Base-by-base conservation (phyloP, 2,888 invertebrate genomes). In the Nipponacmea schrenckii region DNA sequence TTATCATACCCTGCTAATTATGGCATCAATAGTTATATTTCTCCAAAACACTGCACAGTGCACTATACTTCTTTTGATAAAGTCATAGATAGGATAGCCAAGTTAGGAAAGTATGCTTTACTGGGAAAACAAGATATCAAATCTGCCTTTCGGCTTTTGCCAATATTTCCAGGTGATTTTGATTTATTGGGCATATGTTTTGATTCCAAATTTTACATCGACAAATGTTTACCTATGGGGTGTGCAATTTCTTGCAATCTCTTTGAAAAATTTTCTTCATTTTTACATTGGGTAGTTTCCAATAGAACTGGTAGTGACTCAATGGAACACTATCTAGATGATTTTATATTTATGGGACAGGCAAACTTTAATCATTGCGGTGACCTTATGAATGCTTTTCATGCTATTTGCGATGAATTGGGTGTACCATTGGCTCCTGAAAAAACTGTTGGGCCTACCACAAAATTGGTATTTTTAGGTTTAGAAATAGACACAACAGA, bases 401-500 rank as follows among this genome's bases (percentile, higher is more conserved):
- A 14, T 48, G n/a, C 14, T 48, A 48, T 2, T 26, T 56, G 45
- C 26, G 17, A 26, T 20, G 48, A 27, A 68, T 20, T 24, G 10
- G 68, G 50, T 48, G 50, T 48, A 8, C 26, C 56, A 31, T 31
- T 50, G 50, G 8, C 27, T 44, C 39, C 15, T 14, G 56, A 44
- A 20, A 39, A 56, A 24, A 62, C 26, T 14, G 45, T 66, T 8
- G 71, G n/a, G 5, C 70, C 71, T 26, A 46, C 46, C 10, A 66
- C 62, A 7, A 65, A 7, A 24, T 46, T 71, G 12, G n/a, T 44
- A 20, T 67, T 65, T 71, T 63, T 64, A 17, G 71, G 67, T n/a
- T n/a, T n/a, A n/a, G n/a, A n/a, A n/a, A n/a, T n/a, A n/a, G n/a
- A n/a, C n/a, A n/a, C n/a, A n/a, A 15, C 26, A 45, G 15, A n/a